Base-by-base conservation (phyloP, 2,888 invertebrate genomes). In the Scotopteryx bipunctaria region DNA sequence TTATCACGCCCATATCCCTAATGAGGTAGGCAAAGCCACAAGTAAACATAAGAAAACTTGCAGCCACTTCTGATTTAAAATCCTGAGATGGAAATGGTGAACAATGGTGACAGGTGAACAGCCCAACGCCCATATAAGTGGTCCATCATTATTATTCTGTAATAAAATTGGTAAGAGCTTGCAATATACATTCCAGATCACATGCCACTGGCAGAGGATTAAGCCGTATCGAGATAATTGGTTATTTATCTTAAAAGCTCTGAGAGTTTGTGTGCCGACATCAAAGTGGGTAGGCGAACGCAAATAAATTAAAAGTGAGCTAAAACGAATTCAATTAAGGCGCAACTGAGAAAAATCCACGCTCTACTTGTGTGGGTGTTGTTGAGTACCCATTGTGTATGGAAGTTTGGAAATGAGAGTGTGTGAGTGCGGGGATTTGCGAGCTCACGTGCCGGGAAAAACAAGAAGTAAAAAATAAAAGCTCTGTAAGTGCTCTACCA, bases 241-340 rank as follows among this genome's bases (percentile, higher is more conserved):
- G 76, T 84, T 85, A 83, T 86, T 84, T 87, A 86, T 85, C 79
- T 79, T 77, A 83, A 78, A 82, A 76, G 71, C 74, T 73, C 71
- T 66, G 69, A 58, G 66, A 71, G 74, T 65, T 62, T 69, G 71
- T 68, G 71, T 64, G 73, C 76, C 73, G 70, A 78, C 78, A 81
- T 86, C 83, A 85, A 86, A 87, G 83, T 72, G 78, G 73, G 72
- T 66, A 69, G 71, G 69, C 69, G 75, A 75, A 76, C 71, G 79
- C 76, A 83, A 87, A 87, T 85, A 87, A 87, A 87, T 87, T 84
- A 85, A 86, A 86, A 82, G 71, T 77, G 74, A 69, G 73, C 78
- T 75, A 69, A 76, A 81, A 83, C 78, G 78, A 83, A 86, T 88
- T 83, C 81, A 83, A 87, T 87, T 86, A 86, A 76, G 76, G 73